These are phyloP conservation scores for Danio rerio DNA, from an alignment of 2,113 vertebrate species.

Conservation along the genomic window DNA sequence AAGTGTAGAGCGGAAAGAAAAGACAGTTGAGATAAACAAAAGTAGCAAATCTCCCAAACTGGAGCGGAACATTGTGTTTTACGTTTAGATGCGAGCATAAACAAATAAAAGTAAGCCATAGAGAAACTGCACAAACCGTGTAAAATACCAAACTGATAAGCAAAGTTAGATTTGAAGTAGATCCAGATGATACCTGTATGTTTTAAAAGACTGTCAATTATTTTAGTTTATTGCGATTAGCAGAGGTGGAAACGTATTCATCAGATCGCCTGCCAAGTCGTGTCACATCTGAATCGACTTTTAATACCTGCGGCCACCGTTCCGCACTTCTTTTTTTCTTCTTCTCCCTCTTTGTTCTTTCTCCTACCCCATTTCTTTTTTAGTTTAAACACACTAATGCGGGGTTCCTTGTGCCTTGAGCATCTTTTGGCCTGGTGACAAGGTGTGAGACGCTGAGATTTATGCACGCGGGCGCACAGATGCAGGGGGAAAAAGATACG, in stretches of 20 bases:
- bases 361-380: conserved; percentile 38
- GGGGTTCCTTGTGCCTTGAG: conserved; percentile 78
- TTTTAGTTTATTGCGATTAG: background rate
- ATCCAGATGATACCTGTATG: background rate
- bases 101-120: background rate
- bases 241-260: background rate
- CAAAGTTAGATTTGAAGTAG: background rate
- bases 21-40: conserved; percentile 44
- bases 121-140: background rate
- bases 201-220: background rate
- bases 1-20: conserved; percentile 60
- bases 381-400: conserved; percentile 80
- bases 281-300: conserved; percentile 81
- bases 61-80: conserved; percentile 35
- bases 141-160: conserved; percentile 3
- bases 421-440: conserved; percentile 85
- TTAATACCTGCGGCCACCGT: conserved; percentile 87
- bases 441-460: conserved; percentile 85
- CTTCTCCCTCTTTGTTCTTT: conserved; percentile 30
- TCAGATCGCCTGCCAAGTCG: background rate
- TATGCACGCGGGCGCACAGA: conserved; percentile 88
- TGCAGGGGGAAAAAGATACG: conserved; percentile 85
- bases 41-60: conserved; percentile 38
- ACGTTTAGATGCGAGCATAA: background rate
- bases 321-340: conserved; percentile 56